These are phyloP conservation scores for Laothoe populi DNA, from an alignment of 2,888 invertebrate genomes.

Conservation along the genomic window DNA sequence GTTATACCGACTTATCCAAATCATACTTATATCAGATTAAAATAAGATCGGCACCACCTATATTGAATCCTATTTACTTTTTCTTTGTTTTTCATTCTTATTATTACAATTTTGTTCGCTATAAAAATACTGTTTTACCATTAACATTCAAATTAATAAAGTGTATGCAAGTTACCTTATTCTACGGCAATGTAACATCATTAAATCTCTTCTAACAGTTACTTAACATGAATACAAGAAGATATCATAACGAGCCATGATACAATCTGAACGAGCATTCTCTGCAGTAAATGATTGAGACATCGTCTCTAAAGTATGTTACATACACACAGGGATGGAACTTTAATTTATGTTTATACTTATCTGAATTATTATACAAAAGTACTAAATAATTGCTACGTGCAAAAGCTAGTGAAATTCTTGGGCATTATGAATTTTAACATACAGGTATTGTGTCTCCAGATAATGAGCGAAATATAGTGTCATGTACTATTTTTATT, in stretches of 20 bases:
- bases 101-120: not conserved
- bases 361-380: not conserved
- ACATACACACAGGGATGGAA: not conserved
- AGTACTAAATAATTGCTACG: too few relatives aligned
- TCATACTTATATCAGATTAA: too few relatives aligned
- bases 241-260: conserved; percentile 13
- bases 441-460: too few relatives aligned
- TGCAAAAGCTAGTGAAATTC: too few relatives aligned
- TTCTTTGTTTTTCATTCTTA: too few relatives aligned
- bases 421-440: too few relatives aligned
- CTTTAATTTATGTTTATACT: not conserved
- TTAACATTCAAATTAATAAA: not conserved
- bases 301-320: not conserved
- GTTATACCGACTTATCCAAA: too few relatives aligned
- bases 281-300: conserved; percentile 3
- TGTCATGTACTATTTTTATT: too few relatives aligned
- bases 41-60: too few relatives aligned
- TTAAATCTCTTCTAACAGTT: conserved; percentile 14
- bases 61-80: too few relatives aligned
- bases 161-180: not conserved
- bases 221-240: conserved; percentile 12
- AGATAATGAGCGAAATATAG: too few relatives aligned
- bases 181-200: not conserved
- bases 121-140: not conserved
- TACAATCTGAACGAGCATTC: conserved; percentile 20